Base-by-base conservation (phyloP, 2,113 vertebrate genomes). In the Calypte anna region DNA sequence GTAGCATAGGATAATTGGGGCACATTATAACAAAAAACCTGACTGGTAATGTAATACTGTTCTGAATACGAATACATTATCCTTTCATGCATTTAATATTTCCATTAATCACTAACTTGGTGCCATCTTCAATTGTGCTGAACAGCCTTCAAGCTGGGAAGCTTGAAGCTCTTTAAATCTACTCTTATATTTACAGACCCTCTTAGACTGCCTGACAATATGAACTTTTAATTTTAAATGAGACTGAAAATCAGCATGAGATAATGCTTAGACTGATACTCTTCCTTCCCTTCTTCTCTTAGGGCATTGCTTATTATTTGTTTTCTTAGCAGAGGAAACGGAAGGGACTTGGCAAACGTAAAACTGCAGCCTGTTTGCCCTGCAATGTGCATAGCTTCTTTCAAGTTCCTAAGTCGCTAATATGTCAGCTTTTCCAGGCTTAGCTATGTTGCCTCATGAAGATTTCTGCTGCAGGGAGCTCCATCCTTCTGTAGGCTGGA, bases 31-130 rank as follows among this genome's bases (percentile, higher is more conserved):
- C 86, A 97, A 97, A 97, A 91, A 40, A 94, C 93, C 81, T 96
- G 93, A 97, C 97, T 96, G 90, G 46, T n/a, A 94, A 74, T 82
- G 84, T 80, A 94, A 93, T n/a, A 15, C 51, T 69, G 67, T 82
- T 96, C 82, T 68, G 94, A 94, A 95, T 96, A 93, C 50, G 90
- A 98, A 97, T 97, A 80, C 81, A 90, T 83, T 79, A 86, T 92
- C 59, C 58, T 86, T 97, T 91, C 62, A 75, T 74, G 82, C 68
- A 93, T 96, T 96, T 97, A 86, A 50, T 91, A 94, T 97, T 96
- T 96, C 77, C 24, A 67, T 96, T 98, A 94, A 96, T 97, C 91
- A 74, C 78, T 83, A 95, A 91, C 59, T 78, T 90, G 88, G 87
- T 21, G 33, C 55, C 90, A 66, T 90, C 76, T 80, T 86, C 58